Base-by-base conservation (phyloP, 1,140 invertebrate species). In the Ips typographus region DNA sequence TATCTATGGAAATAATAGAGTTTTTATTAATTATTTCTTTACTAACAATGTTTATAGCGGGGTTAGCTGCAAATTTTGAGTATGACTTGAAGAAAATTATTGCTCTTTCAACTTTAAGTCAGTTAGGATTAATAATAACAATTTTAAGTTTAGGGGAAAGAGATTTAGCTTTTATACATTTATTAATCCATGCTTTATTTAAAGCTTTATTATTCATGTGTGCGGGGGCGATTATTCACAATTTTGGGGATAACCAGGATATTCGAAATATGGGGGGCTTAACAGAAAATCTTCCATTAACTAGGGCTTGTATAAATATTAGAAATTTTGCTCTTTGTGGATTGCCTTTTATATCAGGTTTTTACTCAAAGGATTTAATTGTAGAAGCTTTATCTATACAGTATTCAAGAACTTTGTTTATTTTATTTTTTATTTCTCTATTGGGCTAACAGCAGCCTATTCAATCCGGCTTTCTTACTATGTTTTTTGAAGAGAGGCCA, bases 1-100 rank as follows among this genome's bases (percentile, higher is more conserved):
- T 81, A 63, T 78, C 84, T 73, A 42, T 83, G 68, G 74, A 74
- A 69, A 82, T 67, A 78, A 83, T 71, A 65, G 49, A 68, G 57
- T 73, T 73, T 57, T 75, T 66, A 69, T 73, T 77, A 74, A 83
- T 81, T 78, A 76, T 84, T 77, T 77, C 80, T 59, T 78, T 78
- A 2, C 73, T 84, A 73, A 88, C 86, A 6, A 86, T 88, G 81
- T 84, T 88, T 81, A 85, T 88, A 77, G 79, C 85, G 4, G 84
- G 85, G 0, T 71, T 87, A 73, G 77, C 81, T 0, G 85, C 85
- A 71, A 85, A 83, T 82, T 85, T 84, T 84, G 86, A 88, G 71
- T 84, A 81, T 84, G 85, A 89, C 83, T 84, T 88, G 76, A 88
- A 88, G 79, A 88, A 87, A 82, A 85, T 88, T 85, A 88, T 90